Evolutionary conservation across 1,140 invertebrate genomes (phyloP), one percentile per base, ranked within the genome.

Genomic region (Papilio aristodemus): DNA sequence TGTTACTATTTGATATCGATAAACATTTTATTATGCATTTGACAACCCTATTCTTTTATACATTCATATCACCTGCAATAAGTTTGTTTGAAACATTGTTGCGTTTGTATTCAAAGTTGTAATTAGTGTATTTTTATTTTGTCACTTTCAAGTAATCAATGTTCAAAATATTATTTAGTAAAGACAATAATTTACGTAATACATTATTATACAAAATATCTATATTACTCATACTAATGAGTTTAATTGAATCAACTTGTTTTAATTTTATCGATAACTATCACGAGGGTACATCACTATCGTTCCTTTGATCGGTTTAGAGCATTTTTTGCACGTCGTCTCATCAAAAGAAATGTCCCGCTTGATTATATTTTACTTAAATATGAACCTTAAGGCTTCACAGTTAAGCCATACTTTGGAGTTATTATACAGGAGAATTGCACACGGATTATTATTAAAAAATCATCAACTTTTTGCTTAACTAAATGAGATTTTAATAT

Each of bases 401-500:
- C 38, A 36, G 14, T 59, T 68, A 68, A 64, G 66, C 32, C 60
- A 37, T 43, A 63, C 11, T 73, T 67, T 66, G 13, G 25, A 22
- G 41, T 19, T 54, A 19, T 38, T 36, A 14, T 25, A 59, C 27
- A 39, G 39, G 57, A n/a, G 17, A 39, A 62, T 17, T 62, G 59
- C 59, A 62, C 10, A 62, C 36, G 32, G 27, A 62, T 39, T 62
- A 62, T 62, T 62, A 62, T 62, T 62, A 38, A 62, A 62, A 62
- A 62, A 62, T 38, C 59, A 62, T 62, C 59, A 62, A 36, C 14
- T 62, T 62, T 62, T 62, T 62, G 59, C 36, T 62, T 7, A 13
- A 38, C 59, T 13, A 62, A 71, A 73, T 71, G 69, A 68, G 69
- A 68, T 71, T 74, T 74, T 74, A 74, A 71, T 74, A 60, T 66